Conservation (phyloP, 2,797 vertebrate species). For the Hemibagrus guttatus region DNA sequence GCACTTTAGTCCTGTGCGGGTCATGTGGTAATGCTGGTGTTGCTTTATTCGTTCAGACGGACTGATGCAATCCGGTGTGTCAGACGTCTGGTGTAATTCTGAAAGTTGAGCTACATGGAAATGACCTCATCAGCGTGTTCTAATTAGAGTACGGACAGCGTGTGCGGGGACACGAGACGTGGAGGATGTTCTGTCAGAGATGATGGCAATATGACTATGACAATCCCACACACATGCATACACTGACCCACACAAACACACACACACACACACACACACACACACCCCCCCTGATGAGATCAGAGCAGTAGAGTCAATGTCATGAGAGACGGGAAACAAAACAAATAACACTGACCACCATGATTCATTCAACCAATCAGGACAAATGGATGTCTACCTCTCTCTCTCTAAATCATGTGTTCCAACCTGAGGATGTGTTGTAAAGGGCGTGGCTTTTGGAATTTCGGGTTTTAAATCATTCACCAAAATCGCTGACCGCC, state of each 20-base stretch:
- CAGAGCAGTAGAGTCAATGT: too few relatives aligned
- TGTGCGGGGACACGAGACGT: background rate
- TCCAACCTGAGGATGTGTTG: background rate
- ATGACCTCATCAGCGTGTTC: background rate
- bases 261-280: too few relatives aligned
- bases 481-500: background rate
- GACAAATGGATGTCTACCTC: background rate
- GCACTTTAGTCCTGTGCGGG: background rate
- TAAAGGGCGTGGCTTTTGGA: background rate
- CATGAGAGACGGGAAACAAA: too few relatives aligned
- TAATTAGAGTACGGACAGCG: background rate
- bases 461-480: background rate
- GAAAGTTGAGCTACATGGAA: background rate
- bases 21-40: background rate
- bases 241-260: background rate
- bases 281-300: too few relatives aligned
- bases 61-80: constrained; percentile 18
- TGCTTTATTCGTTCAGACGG: background rate
- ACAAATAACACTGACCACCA: background rate
- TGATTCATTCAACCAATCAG: background rate
- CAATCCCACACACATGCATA: too few relatives aligned
- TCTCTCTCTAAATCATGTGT: background rate
- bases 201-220: background rate
- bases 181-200: background rate
- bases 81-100: constrained; percentile 8